Evolutionary conservation across 2,113 vertebrate species (phyloP).

Genomic region (Myrmecophaga tridactyla): DNA sequence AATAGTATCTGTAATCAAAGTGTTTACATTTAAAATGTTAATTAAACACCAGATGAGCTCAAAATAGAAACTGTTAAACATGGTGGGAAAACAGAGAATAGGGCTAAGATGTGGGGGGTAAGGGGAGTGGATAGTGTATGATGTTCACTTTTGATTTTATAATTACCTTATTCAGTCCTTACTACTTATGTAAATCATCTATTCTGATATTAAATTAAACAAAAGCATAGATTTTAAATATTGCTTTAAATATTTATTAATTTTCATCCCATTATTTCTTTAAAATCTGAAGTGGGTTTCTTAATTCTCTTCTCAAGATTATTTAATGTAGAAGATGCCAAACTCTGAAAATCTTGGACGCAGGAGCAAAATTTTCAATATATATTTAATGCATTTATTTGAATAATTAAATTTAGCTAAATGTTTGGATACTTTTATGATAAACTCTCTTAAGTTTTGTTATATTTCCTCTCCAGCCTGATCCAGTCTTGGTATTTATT

Average conservation of each 20-base stretch:
- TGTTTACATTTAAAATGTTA: neutral
- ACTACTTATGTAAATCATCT: neutral
- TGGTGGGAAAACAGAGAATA: neutral
- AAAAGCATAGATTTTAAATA: neutral
- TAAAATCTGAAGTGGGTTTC: neutral
- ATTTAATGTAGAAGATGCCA: neutral
- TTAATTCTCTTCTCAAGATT: neutral
- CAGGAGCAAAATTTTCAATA: neutral
- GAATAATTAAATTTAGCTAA: neutral
- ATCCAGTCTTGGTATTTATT: neutral
- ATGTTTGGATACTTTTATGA: neutral
- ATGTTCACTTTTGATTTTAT: neutral
- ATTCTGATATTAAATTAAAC: neutral
- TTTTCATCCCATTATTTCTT: neutral
- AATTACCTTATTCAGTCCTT: neutral
- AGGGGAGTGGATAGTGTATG: accelerated
- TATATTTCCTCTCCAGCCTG: neutral
- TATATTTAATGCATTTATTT: neutral
- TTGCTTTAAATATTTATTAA: neutral
- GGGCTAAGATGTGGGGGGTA: neutral
- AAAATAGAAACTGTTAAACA: neutral
- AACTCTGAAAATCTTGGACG: neutral
- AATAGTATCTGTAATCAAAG: neutral
- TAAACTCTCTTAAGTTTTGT: neutral
- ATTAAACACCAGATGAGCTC: neutral